Evolutionary conservation across 1,140 invertebrate species (phyloP).

Genomic region (Calephelis nemesis): DNA sequence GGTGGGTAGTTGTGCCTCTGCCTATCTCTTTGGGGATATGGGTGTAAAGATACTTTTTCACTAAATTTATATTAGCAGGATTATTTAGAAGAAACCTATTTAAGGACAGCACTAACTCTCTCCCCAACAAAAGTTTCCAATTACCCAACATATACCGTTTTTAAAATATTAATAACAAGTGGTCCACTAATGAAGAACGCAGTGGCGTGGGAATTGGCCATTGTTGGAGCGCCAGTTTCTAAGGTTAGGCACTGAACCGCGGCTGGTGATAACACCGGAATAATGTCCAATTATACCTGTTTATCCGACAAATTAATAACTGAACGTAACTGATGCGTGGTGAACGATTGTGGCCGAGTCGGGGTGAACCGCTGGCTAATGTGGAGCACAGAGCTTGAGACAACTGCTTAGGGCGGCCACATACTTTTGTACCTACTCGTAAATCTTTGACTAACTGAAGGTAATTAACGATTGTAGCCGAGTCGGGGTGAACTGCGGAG

Average conservation of each 20-base stretch:
- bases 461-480: background rate
- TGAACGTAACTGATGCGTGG: constrained; percentile 23
- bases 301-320: constrained; percentile 51
- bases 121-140: background rate
- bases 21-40: too few relatives aligned
- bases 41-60: too few relatives aligned
- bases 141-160: constrained; percentile 53
- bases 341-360: background rate
- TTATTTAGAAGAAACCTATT: too few relatives aligned
- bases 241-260: constrained; percentile 42
- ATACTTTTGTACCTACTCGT: background rate
- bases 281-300: constrained; percentile 64
- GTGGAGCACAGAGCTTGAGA: background rate
- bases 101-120: background rate
- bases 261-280: constrained; percentile 45
- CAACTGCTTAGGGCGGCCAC: background rate
- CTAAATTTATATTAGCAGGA: too few relatives aligned
- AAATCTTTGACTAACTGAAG: background rate
- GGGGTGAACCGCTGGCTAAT: background rate
- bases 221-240: constrained; percentile 42
- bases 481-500: too few relatives aligned
- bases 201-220: constrained; percentile 52
- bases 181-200: constrained; percentile 59
- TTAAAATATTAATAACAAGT: constrained; percentile 68
- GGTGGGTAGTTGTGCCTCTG: too few relatives aligned